Base-by-base conservation (phyloP, 2,888 invertebrate genomes). In the Polylopha cassiicola region DNA sequence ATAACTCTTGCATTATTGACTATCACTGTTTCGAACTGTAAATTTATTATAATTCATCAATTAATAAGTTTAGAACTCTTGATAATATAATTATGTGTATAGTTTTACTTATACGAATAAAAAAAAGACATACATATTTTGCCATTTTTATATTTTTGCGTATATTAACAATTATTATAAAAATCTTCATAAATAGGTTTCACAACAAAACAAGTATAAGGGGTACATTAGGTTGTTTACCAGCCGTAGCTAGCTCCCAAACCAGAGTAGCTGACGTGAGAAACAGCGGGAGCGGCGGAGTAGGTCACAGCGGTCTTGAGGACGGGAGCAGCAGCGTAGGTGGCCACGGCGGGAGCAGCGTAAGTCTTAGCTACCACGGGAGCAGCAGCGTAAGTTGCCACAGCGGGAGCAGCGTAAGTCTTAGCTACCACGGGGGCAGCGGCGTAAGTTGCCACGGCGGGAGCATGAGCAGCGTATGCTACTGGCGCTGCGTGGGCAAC, bases 191-290 rank as follows among this genome's bases (percentile, higher is more conserved):
- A 37, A 37, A 42, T 37, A 31, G 31, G 37, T 42, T 37, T 9
- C 4, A 16, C 44, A 48, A 51, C 30, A 58, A 51, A 42, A 56
- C 41, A 37, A 49, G 46, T 28, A 39, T 26, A 15, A 13, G 26
- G 24, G 2, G 21, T 16, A 3, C 27, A 8, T 3, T 9, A 15
- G n/a, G n/a, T 27, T 9, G 15, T 49, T 68, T 61, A 80, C 81
- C 81, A 81, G 33, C 78, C 81, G 54, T 81, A 81, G 61, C 64
- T 72, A 45, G 71, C 69, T 39, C 78, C 91, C 29, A 88, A 81
- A 38, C 90, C 89, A 44, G 87, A 74, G 81, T 90, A 91, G 47
- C 87, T 76, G 51, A 89, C 88, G 65, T 90, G 90, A 31, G 91
- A 89, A 11, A 90, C 90, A 39, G 86, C 85, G 31, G 88, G 87